Evolutionary conservation across 2,797 vertebrate genomes (phyloP), one percentile per base, ranked within the genome.

Genomic region (Erithacus rubecula): DNA sequence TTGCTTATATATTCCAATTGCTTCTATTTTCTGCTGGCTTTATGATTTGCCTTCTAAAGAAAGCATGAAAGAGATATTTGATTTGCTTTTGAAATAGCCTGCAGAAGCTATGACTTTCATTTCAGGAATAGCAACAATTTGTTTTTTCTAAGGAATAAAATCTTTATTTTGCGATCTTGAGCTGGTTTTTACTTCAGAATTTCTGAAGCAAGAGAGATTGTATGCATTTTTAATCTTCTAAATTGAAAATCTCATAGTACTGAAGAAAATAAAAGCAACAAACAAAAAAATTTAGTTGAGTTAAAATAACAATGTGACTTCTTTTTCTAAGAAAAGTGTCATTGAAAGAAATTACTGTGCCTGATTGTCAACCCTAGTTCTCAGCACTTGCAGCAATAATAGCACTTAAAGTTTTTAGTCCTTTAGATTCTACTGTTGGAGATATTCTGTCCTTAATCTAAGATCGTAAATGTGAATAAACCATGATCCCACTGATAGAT

Each of bases 1-100:
- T 96, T 81, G 76, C 78, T 83, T 94, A 68, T 87, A 37, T 68
- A 65, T 78, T 87, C 76, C 55, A 87, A 59, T 78, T 82, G 86
- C 70, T 95, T 93, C 85, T 91, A 88, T 94, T 94, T 96, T 86
- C 60, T 91, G 30, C 68, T 78, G 49, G 18, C 44, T 78, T 80
- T 85, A 58, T 93, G 77, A 83, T 53, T 86, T 47, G 37, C 62
- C 32, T 80, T 78, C 75, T 92, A 87, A 85, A 87, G 59, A 90
- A 82, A 89, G 81, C 64, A 74, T 34, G 43, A 86, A 86, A 97
- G 44, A 93, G 51, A 89, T 62, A 68, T 7, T 91, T 85, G 34
- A 29, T 41, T 83, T 74, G 4, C 62, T 83, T 52, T 63, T 87
- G 0, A 65, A 90, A 76, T 49, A 81, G 70, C 55, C 41, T 87